A percentile compares a stretch with the other conserved stretches of the same genome.
phyloP scores from a whole-genome alignment of 2,113 vertebrate species.

The Bombycilla garrulus region DNA sequence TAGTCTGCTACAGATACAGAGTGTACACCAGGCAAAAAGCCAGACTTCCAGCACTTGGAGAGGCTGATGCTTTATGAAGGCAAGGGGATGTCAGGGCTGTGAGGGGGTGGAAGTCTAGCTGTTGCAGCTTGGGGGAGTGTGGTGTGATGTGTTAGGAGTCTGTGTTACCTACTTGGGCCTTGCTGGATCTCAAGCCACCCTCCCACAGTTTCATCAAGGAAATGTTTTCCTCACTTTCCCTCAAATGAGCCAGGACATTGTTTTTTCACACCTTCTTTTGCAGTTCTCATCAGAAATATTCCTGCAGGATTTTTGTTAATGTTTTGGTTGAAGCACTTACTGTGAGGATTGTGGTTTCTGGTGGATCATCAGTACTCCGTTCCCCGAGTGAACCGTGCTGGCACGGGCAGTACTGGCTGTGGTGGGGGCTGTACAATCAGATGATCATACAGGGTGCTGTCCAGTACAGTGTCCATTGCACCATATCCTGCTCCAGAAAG shows the following conservation, averaged over 20 bases:
- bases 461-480: not conserved
- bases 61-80: not conserved
- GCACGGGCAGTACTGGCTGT: not conserved
- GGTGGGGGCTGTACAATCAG: not conserved
- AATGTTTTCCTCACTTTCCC: not conserved
- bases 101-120: not conserved
- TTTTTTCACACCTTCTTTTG: not conserved
- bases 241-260: not conserved
- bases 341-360: not conserved
- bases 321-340: not conserved
- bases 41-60: not conserved
- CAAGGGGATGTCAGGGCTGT: not conserved
- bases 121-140: not conserved
- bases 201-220: not conserved
- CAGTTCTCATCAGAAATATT: not conserved
- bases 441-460: not conserved
- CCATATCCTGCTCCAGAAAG: not conserved
- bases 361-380: not conserved
- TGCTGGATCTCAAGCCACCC: not conserved
- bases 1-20: not conserved
- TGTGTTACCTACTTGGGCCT: not conserved
- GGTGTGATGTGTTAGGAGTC: not conserved
- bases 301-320: not conserved
- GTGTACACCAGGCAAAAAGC: not conserved
- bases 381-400: not conserved